These are phyloP conservation scores for Glaucidium brasilianum DNA, from an alignment of 2,113 vertebrate genomes.

Conservation along the genomic window DNA sequence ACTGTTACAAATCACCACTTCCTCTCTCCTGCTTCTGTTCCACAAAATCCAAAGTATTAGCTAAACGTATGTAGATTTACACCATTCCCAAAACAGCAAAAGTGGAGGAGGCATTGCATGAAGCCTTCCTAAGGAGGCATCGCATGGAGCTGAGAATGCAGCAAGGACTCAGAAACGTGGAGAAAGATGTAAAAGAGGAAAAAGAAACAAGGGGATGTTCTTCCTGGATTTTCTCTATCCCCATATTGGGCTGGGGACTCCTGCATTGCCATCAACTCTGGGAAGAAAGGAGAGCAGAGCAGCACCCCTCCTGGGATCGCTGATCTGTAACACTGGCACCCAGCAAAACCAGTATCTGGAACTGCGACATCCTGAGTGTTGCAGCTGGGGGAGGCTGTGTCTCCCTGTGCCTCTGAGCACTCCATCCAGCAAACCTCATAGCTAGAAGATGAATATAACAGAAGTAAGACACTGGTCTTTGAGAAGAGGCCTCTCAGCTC, in stretches of 20 bases:
- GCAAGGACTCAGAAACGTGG: not conserved
- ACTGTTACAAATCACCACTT: not conserved
- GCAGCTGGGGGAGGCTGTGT: not conserved
- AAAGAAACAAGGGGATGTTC: not conserved
- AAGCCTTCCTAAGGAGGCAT: not conserved
- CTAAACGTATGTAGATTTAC: not conserved
- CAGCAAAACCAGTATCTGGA: not conserved
- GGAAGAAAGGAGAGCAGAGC: not conserved
- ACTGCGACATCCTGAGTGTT: accelerated
- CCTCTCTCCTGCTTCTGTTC: not conserved
- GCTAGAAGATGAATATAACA: not conserved
- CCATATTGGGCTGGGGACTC: accelerated
- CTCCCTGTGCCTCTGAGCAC: not conserved
- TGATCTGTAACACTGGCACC: not conserved
- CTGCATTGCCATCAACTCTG: not conserved
- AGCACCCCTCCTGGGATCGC: accelerated
- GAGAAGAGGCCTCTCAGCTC: not conserved
- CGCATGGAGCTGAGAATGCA: not conserved
- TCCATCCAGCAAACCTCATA: not conserved
- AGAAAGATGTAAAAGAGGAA: not conserved
- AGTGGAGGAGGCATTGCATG: not conserved
- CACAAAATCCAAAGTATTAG: not conserved
- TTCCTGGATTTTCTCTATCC: not conserved
- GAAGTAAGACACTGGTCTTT: not conserved
- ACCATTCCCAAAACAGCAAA: not conserved